phyloP scores from a whole-genome alignment of 2,113 vertebrate genomes.

The Rhizomys pruinosus region DNA sequence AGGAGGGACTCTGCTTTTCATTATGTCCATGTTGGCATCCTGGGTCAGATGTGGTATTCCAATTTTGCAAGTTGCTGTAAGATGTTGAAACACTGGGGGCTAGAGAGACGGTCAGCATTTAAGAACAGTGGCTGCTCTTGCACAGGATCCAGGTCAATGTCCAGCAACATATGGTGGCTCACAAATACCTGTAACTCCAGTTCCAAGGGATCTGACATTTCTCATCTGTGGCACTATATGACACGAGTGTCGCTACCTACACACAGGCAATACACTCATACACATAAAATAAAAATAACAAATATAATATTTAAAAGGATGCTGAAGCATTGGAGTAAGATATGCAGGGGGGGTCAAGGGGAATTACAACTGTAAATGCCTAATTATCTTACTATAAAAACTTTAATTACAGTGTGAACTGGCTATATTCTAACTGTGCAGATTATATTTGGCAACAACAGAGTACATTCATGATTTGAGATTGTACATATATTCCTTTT shows the following conservation, averaged over 20 bases:
- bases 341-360: background rate
- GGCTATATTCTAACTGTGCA: background rate
- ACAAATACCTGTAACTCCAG: too few species aligned
- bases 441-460: background rate
- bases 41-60: background rate
- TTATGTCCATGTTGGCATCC: background rate
- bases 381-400: constrained; percentile 17
- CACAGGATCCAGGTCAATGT: too few species aligned
- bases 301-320: too few species aligned
- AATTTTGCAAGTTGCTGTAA: background rate
- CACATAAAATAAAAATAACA: too few species aligned
- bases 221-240: too few species aligned
- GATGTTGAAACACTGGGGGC: background rate
- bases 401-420: background rate
- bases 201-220: too few species aligned
- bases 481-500: constrained; percentile 12
- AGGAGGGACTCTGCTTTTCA: background rate
- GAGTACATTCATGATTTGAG: background rate
- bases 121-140: too few species aligned
- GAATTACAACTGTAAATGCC: background rate
- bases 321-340: background rate
- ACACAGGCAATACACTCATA: too few species aligned
- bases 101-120: too few species aligned
- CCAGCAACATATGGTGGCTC: too few species aligned
- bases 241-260: too few species aligned